These are phyloP conservation scores for Mystacornis crossleyi DNA, from an alignment of 2,113 vertebrate genomes.

Conservation along the genomic window DNA sequence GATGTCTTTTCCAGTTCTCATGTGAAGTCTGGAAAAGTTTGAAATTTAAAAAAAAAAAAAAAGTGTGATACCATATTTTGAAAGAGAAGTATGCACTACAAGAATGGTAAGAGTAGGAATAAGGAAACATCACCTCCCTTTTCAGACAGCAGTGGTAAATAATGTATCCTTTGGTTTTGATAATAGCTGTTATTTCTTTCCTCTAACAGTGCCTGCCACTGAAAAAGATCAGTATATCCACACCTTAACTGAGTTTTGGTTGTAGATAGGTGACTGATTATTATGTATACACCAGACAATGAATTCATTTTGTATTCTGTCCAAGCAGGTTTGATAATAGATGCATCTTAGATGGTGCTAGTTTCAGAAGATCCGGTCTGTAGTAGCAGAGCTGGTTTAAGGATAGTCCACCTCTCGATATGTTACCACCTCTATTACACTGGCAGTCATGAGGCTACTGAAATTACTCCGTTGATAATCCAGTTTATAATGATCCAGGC, in stretches of 20 bases:
- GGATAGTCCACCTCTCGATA: not conserved
- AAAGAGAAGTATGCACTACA: not conserved
- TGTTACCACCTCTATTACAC: not conserved
- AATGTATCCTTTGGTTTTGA: not conserved
- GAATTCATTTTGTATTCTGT: not conserved
- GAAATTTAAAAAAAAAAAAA: no score
- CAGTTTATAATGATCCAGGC: not conserved
- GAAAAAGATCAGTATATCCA: not conserved
- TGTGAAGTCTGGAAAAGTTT: not conserved
- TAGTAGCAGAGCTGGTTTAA: not conserved
- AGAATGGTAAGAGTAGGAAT: not conserved
- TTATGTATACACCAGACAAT: not conserved
- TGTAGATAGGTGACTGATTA: not conserved
- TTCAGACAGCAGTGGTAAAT: not conserved
- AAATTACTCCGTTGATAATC: not conserved
- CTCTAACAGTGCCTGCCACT: not conserved
- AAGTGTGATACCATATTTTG: not conserved
- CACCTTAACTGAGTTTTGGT: not conserved
- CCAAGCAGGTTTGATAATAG: accelerated
- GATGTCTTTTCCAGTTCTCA: not conserved
- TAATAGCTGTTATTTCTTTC: not conserved
- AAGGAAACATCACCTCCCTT: not conserved
- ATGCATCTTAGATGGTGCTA: not conserved
- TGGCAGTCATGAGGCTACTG: not conserved
- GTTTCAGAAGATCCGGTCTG: not conserved